Percentiles rank a stretch among this genome's conserved stretches.
Conservation (phyloP, 2,113 vertebrate species). For the Actenoides lindsayi region DNA sequence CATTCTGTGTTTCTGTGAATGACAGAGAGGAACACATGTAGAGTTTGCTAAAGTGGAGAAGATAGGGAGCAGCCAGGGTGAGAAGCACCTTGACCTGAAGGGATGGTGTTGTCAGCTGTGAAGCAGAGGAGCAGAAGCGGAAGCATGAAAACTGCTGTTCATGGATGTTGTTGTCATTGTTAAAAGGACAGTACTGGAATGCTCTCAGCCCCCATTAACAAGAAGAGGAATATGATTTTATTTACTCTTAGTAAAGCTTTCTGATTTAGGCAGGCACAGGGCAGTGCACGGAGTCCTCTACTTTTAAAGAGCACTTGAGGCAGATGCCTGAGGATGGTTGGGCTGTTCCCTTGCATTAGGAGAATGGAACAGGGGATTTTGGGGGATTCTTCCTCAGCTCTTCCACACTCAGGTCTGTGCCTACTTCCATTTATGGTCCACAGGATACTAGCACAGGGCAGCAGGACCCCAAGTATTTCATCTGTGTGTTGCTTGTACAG, state of each 20-base stretch:
- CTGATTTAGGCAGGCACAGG: background rate
- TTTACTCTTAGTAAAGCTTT: background rate
- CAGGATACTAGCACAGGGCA: background rate
- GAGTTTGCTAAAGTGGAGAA: background rate
- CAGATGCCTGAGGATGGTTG: background rate
- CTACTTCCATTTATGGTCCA: background rate
- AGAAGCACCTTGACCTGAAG: background rate
- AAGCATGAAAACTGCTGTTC: background rate
- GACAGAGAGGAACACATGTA: background rate
- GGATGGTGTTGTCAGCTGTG: background rate
- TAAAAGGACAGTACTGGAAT: background rate
- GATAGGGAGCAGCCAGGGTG: background rate
- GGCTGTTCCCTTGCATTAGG: background rate
- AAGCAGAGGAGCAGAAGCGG: background rate
- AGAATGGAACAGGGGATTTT: background rate
- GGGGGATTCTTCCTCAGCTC: background rate
- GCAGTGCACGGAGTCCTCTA: background rate
- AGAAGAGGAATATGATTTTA: background rate
- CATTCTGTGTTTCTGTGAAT: background rate
- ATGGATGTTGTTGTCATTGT: background rate
- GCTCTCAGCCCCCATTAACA: background rate
- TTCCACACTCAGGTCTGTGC: background rate
- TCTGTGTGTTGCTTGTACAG: background rate
- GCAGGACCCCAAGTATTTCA: background rate
- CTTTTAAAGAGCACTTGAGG: background rate